Evolutionary conservation across 2,113 vertebrate species (phyloP).

Genomic region (Calonectris borealis): DNA sequence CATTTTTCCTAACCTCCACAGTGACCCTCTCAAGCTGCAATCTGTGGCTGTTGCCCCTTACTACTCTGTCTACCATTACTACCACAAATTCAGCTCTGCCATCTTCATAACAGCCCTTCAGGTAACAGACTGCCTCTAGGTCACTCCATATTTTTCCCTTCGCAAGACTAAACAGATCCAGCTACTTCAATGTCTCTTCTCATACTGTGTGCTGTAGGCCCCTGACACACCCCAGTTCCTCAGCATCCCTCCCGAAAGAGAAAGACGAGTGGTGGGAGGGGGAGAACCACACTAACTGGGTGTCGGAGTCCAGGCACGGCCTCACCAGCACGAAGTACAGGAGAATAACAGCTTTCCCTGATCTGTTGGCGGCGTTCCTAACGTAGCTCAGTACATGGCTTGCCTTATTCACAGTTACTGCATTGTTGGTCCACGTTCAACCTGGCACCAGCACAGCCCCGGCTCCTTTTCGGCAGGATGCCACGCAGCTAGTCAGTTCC

Average conservation of each 20-base stretch:
- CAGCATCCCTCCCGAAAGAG: neutral
- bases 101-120: neutral
- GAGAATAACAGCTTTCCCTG: neutral
- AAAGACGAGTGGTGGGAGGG: neutral
- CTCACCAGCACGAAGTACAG: neutral
- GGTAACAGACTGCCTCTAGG: neutral
- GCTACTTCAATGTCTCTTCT: neutral
- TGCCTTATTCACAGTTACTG: neutral
- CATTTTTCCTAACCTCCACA: neutral
- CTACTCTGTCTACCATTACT: neutral
- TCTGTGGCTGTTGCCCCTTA: neutral
- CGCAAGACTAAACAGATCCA: neutral
- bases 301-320: neutral
- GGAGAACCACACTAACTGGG: neutral
- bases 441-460: neutral
- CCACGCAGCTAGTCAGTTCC: neutral
- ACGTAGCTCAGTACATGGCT: rapidly evolving
- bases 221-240: neutral
- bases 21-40: neutral
- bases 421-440: neutral
- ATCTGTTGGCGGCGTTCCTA: neutral
- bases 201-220: neutral
- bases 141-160: rapidly evolving
- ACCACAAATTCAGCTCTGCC: neutral
- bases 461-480: neutral